Conservation (phyloP, 2,113 vertebrate species). For the Sardina pilchardus region DNA sequence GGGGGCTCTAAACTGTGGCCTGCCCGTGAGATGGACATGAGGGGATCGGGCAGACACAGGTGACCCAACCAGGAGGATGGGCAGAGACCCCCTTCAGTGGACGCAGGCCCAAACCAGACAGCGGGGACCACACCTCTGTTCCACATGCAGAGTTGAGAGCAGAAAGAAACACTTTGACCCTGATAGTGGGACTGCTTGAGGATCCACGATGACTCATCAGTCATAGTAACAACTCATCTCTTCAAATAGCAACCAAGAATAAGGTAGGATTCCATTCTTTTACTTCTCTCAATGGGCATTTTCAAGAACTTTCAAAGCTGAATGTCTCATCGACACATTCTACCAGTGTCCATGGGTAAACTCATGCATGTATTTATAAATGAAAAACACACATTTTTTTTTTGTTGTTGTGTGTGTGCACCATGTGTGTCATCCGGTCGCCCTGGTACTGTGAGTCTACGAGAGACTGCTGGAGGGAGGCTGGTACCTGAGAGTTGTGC, state of each 20-base stretch:
- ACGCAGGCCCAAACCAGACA: slow-evolving; percentile 23
- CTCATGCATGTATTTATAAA: slow-evolving; percentile 25
- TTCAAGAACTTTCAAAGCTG: neutral
- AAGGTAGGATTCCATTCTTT: neutral
- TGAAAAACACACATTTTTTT: too few species aligned
- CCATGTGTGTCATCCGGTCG: neutral
- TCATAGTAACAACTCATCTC: neutral
- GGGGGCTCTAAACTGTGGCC: slow-evolving; percentile 30
- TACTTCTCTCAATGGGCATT: neutral
- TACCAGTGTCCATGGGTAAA: neutral
- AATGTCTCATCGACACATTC: neutral
- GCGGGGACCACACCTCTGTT: slow-evolving; percentile 18
- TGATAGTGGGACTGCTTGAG: slow-evolving; percentile 4
- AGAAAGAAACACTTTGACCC: slow-evolving; percentile 16
- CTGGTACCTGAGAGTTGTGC: slow-evolving; percentile 85
- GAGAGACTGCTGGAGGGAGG: neutral
- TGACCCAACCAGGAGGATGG: slow-evolving; percentile 22
- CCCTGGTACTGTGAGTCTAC: neutral
- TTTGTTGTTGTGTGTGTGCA: neutral
- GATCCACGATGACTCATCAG: neutral
- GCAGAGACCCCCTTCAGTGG: slow-evolving; percentile 21
- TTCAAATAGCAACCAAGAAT: neutral
- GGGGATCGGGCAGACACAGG: slow-evolving; percentile 17
- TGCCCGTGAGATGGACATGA: slow-evolving; percentile 31
- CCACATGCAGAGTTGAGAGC: neutral